Evolutionary conservation across 1,140 invertebrate genomes (phyloP).

Genomic region (Dolichoris vasculosae): DNA sequence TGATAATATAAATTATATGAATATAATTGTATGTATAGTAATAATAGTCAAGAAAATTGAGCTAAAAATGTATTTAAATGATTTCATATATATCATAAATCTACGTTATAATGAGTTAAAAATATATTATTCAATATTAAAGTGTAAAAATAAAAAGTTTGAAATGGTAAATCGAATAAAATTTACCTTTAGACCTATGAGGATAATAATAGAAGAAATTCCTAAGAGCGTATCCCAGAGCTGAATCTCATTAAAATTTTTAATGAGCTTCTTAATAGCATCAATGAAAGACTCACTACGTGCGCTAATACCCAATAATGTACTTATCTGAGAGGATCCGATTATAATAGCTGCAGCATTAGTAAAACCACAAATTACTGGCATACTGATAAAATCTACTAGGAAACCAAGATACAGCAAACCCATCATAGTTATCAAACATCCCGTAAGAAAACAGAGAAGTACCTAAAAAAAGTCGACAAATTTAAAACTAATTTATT

Average conservation of each 20-base stretch:
- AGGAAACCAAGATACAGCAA: constrained; percentile 85
- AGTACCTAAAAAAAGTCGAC: no score
- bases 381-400: constrained; percentile 92
- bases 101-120: no score
- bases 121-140: no score
- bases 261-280: constrained; percentile 69
- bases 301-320: constrained; percentile 74
- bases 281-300: constrained; percentile 71
- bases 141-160: no score
- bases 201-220: constrained; percentile 67
- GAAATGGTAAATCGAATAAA: no score
- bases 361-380: constrained; percentile 93
- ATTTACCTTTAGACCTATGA: no score
- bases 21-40: no score
- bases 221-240: constrained; percentile 72
- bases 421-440: constrained; percentile 77
- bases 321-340: constrained; percentile 85
- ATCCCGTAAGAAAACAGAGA: constrained; percentile 78
- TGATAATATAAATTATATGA: background rate
- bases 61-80: no score
- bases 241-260: constrained; percentile 63
- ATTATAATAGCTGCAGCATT: constrained; percentile 93
- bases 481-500: no score
- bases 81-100: no score
- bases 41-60: no score